Percentiles rank a stretch among this genome's conserved stretches.
Conservation (phyloP, 1,140 invertebrate species). For the Penaeus japonicus region DNA sequence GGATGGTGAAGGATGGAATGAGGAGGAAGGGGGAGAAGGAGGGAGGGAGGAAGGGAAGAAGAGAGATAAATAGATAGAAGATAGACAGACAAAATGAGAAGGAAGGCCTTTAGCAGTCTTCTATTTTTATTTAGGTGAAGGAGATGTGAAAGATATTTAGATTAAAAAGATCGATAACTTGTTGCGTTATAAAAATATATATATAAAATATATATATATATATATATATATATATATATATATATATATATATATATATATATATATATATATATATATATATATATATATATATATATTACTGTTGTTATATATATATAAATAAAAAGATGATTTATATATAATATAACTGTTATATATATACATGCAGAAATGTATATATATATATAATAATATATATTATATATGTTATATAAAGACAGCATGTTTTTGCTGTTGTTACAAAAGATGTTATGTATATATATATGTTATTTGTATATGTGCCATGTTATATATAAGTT, state of each 20-base stretch:
- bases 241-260: constrained; percentile 6
- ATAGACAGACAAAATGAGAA: no score
- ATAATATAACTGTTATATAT: not conserved
- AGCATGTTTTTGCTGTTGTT: no score
- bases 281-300: constrained; percentile 6
- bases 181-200: no score
- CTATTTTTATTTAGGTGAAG: no score
- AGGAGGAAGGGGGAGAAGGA: not conserved
- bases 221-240: not conserved
- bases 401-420: not conserved
- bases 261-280: constrained; percentile 6
- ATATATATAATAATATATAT: not conserved
- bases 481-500: not conserved
- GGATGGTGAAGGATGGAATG: no score
- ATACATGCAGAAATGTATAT: not conserved
- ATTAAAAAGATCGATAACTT: no score
- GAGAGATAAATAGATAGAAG: no score
- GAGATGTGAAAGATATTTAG: no score
- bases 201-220: no score
- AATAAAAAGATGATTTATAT: not conserved
- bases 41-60: not conserved
- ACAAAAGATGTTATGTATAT: no score
- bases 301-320: not conserved
- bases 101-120: no score
- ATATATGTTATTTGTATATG: not conserved